Percentiles rank a stretch among this genome's conserved stretches.
Conservation (phyloP, 2,888 invertebrate genomes). For the Rhaphigaster nebulosa region DNA sequence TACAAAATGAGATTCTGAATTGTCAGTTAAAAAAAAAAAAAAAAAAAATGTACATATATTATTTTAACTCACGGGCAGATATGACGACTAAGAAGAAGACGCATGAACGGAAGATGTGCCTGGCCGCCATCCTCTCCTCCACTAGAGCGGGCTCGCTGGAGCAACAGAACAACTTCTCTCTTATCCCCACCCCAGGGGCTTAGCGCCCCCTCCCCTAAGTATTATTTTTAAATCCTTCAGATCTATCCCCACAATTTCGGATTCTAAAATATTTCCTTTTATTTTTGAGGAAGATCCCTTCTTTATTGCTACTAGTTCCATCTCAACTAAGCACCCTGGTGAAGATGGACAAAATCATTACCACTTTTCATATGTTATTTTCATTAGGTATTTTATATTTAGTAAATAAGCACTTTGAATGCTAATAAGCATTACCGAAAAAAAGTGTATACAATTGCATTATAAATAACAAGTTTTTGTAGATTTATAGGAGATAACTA, state of each 20-base stretch:
- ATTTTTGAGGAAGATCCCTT: not conserved
- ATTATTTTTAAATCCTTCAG: not conserved
- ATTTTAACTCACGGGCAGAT: not conserved
- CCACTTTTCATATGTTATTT: not conserved
- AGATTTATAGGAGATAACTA: too few species aligned
- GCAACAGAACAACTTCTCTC: conserved; percentile 38
- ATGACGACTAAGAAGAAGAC: conserved; percentile 10
- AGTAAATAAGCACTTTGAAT: not conserved
- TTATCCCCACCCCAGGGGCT: conserved; percentile 9
- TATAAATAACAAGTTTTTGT: too few species aligned
- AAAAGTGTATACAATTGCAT: too few species aligned
- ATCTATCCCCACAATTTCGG: not conserved
- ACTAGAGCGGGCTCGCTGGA: not conserved
- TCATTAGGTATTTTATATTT: not conserved
- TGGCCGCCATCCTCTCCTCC: conserved; percentile 23
- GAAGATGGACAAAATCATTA: not conserved
- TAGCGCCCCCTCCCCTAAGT: not conserved
- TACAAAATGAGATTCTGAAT: not conserved
- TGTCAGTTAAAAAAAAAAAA: not conserved
- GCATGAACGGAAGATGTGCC: conserved; percentile 18
- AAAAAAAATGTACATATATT: not conserved
- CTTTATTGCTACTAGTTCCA: not conserved
- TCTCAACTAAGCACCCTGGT: not conserved
- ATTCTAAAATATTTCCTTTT: not conserved
- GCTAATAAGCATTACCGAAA: too few species aligned